Conservation (phyloP, 64 coral and sea anemone species). For the Montipora cactus region DNA sequence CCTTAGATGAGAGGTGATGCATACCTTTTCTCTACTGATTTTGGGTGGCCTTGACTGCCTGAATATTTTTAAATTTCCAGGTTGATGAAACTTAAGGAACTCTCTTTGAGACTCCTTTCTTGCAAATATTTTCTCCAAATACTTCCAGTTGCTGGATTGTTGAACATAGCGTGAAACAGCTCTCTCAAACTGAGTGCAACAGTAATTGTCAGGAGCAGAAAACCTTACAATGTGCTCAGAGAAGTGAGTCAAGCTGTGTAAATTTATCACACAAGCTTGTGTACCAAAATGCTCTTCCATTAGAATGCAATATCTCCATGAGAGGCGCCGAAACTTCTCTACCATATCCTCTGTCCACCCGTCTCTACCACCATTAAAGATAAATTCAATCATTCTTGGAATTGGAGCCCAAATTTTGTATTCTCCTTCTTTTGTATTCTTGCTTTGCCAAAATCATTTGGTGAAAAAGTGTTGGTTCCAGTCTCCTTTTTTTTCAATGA, state of each 20-base stretch:
- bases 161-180: neutral
- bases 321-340: constrained; percentile 39
- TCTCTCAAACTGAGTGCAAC: constrained; percentile 8
- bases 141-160: neutral
- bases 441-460: no score
- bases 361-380: constrained; percentile 36
- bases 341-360: constrained; percentile 1
- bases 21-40: neutral
- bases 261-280: constrained; percentile 42
- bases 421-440: no score
- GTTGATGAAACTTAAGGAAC: constrained; percentile 41
- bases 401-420: constrained; percentile 74
- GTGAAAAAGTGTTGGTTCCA: no score
- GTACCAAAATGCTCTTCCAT: constrained; percentile 72
- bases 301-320: constrained; percentile 73
- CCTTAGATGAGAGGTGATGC: no score
- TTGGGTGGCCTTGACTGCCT: neutral
- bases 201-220: constrained; percentile 76
- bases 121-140: constrained; percentile 75
- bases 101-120: constrained; percentile 80
- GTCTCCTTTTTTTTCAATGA: no score
- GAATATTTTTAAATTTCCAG: neutral
- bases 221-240: constrained; percentile 69
- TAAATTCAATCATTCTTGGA: constrained; percentile 68
- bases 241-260: constrained; percentile 73